Percentiles rank a stretch among this genome's conserved stretches.
These are phyloP conservation scores for Biston betularia DNA, from an alignment of 2,888 invertebrate genomes.

Conservation along the genomic window DNA sequence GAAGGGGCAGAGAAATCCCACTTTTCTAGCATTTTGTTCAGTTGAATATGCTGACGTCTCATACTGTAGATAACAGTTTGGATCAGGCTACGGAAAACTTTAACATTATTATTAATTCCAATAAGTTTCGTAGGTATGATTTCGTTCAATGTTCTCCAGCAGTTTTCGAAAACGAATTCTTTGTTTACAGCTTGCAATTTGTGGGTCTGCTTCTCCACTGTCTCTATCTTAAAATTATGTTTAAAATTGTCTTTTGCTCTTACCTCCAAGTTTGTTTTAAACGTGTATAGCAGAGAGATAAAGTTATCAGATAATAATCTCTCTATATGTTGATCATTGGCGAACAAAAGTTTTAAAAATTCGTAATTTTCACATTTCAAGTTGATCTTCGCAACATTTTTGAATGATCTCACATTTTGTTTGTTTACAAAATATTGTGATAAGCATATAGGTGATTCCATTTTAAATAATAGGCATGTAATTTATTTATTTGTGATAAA, in stretches of 20 bases:
- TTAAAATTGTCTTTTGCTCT: constrained; percentile 67
- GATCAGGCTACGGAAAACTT: constrained; percentile 64
- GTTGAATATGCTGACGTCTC: constrained; percentile 69
- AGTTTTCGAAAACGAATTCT: constrained; percentile 58
- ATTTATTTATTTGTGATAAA: background rate
- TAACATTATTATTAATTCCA: constrained; percentile 67
- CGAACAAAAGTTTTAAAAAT: constrained; percentile 56
- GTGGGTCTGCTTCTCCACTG: constrained; percentile 30
- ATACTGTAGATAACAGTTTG: constrained; percentile 67
- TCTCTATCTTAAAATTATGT: constrained; percentile 54
- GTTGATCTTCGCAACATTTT: constrained; percentile 53
- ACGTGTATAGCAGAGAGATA: constrained; percentile 47
- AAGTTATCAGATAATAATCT: constrained; percentile 57
- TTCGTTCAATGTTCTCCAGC: constrained; percentile 60
- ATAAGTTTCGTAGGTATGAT: constrained; percentile 68
- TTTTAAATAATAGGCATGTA: constrained; percentile 30
- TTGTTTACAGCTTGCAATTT: constrained; percentile 61
- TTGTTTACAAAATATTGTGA: constrained; percentile 75
- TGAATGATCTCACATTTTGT: constrained; percentile 73
- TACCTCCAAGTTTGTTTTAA: constrained; percentile 61
- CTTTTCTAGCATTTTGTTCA: constrained; percentile 55
- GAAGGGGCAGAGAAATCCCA: constrained; percentile 65
- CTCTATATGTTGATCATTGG: constrained; percentile 52
- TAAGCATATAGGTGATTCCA: constrained; percentile 65
- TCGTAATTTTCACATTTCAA: constrained; percentile 49